phyloP scores from a whole-genome alignment of 2,888 invertebrate genomes.

The Rhimphoctona megacephalus region DNA sequence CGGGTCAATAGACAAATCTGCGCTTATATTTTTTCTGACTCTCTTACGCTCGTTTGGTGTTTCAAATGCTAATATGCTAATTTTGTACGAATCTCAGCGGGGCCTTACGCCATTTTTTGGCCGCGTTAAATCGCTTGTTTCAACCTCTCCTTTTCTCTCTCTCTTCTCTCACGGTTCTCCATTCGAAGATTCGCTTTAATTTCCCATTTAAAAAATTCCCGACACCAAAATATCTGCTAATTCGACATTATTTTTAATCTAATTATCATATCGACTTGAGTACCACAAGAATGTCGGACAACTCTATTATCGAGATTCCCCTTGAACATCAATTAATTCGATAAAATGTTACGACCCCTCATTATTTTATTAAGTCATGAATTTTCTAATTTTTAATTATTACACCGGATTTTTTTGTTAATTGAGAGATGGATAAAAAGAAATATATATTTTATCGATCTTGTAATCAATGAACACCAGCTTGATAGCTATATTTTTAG shows the following conservation, averaged over 20 bases:
- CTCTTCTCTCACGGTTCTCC: conserved; percentile 67
- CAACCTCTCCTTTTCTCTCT: conserved; percentile 70
- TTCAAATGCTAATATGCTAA: conserved; percentile 75
- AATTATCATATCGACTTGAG: conserved; percentile 23
- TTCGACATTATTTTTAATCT: conserved; percentile 24
- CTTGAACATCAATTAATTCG: neutral
- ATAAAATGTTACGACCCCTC: neutral
- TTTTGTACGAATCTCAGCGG: conserved; percentile 78
- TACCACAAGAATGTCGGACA: conserved; percentile 2
- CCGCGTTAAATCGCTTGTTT: conserved; percentile 78
- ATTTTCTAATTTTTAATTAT: conserved; percentile 1
- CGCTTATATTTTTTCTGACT: neutral
- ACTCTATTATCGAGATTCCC: conserved; percentile 21
- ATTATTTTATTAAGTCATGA: neutral
- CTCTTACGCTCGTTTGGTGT: neutral
- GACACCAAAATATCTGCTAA: conserved; percentile 35
- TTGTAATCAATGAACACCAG: neutral
- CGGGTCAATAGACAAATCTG: conserved; percentile 14
- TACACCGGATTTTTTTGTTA: neutral
- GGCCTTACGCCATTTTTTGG: conserved; percentile 76
- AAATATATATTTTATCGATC: neutral
- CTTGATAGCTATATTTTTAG: no score
- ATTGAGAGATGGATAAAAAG: neutral
- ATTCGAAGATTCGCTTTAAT: conserved; percentile 35
- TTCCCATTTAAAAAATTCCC: conserved; percentile 21